Conservation (phyloP, 2,113 vertebrate genomes). For the Cairina moschata region DNA sequence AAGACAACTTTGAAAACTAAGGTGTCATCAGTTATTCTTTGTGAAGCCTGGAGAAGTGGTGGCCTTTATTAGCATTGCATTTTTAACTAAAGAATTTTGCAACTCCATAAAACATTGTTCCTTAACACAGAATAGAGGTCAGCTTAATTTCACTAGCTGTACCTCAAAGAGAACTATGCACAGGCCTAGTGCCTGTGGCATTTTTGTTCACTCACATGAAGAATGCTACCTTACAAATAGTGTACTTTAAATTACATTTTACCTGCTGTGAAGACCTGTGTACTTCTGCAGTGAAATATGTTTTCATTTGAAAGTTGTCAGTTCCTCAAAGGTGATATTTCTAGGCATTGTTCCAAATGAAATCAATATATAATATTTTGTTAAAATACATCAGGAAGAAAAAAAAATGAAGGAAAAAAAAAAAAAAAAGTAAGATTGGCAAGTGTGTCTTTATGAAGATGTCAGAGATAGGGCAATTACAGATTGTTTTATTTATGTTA, state of each 20-base stretch:
- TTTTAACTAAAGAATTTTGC: conserved; percentile 26
- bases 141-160: conserved; percentile 6
- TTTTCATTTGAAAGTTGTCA: conserved; percentile 67
- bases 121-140: background rate
- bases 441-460: background rate
- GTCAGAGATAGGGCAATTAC: background rate
- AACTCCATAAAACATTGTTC: background rate
- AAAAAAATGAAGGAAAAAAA: background rate
- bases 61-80: background rate
- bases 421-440: background rate
- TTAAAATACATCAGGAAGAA: background rate
- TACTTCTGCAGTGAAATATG: conserved; percentile 42
- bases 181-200: background rate
- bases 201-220: conserved; percentile 44
- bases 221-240: conserved; percentile 27
- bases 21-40: background rate
- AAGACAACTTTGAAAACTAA: background rate
- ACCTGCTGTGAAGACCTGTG: conserved; percentile 58
- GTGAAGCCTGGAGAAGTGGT: background rate
- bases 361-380: conserved; percentile 51
- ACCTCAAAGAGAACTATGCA: background rate
- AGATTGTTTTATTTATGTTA: background rate
- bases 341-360: conserved; percentile 40
- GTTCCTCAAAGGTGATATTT: conserved; percentile 56
- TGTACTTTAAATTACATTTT: conserved; percentile 53